These are phyloP conservation scores for Eilema depressum DNA, from an alignment of 2,888 invertebrate genomes.

Conservation along the genomic window DNA sequence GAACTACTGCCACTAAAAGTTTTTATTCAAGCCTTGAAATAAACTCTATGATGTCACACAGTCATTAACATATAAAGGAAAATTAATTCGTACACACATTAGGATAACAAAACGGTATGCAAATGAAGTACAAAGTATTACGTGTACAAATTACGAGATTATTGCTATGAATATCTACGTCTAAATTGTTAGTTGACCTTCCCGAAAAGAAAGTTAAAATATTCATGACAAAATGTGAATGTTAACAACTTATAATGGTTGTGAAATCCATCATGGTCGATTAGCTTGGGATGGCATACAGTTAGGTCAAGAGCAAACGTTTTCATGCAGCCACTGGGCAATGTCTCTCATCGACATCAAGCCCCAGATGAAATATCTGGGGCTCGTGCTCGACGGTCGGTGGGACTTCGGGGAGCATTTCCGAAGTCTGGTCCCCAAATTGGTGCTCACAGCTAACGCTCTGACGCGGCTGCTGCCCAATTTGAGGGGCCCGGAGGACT, in stretches of 20 bases:
- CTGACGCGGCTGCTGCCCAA: too few relatives aligned
- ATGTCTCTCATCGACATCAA: too few relatives aligned
- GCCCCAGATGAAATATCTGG: too few relatives aligned
- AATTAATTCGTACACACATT: background rate
- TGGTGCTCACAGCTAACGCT: too few relatives aligned
- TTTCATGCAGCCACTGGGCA: too few relatives aligned
- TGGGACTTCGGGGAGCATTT: too few relatives aligned
- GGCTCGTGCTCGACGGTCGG: too few relatives aligned
- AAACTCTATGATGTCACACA: background rate
- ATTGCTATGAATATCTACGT: background rate
- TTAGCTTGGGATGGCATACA: too few relatives aligned
- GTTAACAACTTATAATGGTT: background rate
- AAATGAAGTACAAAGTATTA: conserved; percentile 3
- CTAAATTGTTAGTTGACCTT: conserved; percentile 4
- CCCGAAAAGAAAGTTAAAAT: background rate
- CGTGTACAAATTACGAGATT: conserved; percentile 2
- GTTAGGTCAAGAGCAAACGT: too few relatives aligned
- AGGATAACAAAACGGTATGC: background rate
- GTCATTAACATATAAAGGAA: background rate
- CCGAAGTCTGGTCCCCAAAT: too few relatives aligned
- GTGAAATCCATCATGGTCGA: too few relatives aligned
- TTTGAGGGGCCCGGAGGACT: too few relatives aligned
- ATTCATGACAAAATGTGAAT: background rate
- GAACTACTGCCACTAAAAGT: background rate
- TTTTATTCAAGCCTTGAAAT: background rate